Base-by-base conservation (phyloP, 1,140 invertebrate genomes). In the Brachionus koreanus region DNA sequence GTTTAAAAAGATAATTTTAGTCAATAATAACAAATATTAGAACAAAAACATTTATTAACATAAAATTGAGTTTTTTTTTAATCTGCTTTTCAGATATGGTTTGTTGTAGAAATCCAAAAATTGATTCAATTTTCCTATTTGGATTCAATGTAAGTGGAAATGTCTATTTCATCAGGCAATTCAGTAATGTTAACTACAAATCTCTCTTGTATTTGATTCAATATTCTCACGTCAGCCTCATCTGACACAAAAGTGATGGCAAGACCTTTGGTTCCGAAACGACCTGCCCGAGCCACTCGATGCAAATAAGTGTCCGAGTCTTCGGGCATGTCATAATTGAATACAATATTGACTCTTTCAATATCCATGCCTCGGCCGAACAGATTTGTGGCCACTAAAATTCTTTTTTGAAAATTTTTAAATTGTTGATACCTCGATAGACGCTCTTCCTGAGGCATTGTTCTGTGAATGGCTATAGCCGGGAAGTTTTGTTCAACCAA, bases 311-410 rank as follows among this genome's bases (percentile, higher is more conserved):
- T 99, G 86, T 99, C 98, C 0, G 97, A 98, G 90, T 98, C 95
- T 90, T 99, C 98, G 5, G 98, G 97, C 97, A 99, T 99, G 86
- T 99, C 98, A 87, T 99, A 99, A 88, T 99, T 99, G 87, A 99
- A 98, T 0, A 99, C 98, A 89, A 99, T 99, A 88, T 99, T 99
- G 0, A 99, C 98, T 89, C 98, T 84, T 85, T 91, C 91, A 84
- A 90, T 91, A 84, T 91, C 90, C 90, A 91, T 90, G 63, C 90
- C 90, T 84, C 98, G 91, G 23, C 97, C 98, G 91, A 99, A 99
- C 35, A 99, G 89, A 90, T 99, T 98, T 0, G 98, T 99, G 0
- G 98, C 97, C 2, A 99, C 97, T 84, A 98, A 90, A 85, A 98
- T 98, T 84, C 96, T 90, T 91, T 99, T 99, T 88, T 99, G 96